Conservation (phyloP, 2,113 vertebrate species). For the Urocitellus parryii region DNA sequence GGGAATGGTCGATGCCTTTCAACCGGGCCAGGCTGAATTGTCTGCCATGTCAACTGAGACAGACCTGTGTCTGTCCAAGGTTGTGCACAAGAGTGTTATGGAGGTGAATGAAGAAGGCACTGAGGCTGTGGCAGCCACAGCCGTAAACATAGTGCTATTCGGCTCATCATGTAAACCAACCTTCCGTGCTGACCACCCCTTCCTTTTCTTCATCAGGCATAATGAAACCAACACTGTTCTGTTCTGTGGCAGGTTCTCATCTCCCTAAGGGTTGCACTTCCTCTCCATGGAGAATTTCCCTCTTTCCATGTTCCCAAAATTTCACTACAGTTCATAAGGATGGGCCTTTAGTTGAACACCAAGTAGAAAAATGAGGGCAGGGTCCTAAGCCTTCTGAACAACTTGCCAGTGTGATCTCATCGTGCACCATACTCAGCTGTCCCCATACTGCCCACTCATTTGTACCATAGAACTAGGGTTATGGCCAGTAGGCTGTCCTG, state of each 20-base stretch:
- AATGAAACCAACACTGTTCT: constrained; percentile 81
- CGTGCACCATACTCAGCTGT: neutral
- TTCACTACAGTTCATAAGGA: neutral
- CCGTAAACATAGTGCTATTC: too few species aligned
- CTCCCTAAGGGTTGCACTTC: constrained; percentile 72
- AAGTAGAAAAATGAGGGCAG: neutral
- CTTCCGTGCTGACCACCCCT: constrained; percentile 87
- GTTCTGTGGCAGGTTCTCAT: constrained; percentile 88
- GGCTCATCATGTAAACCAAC: neutral
- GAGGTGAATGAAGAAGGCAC: constrained; percentile 96
- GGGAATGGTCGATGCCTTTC: constrained; percentile 91
- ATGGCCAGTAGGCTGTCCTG: neutral
- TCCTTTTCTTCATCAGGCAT: constrained; percentile 90
- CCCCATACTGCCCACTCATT: too few species aligned
- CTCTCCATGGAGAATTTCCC: accelerated
- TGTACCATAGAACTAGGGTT: accelerated
- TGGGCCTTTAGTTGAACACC: neutral
- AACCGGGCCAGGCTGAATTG: constrained; percentile 80
- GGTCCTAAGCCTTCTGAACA: accelerated
- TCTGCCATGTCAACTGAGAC: constrained; percentile 88
- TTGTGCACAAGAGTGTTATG: constrained; percentile 93
- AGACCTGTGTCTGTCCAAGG: constrained; percentile 89
- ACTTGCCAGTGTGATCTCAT: too few species aligned
- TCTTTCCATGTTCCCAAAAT: neutral
- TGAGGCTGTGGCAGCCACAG: constrained; percentile 84